These are phyloP conservation scores for Coracias cyanogaster DNA, from an alignment of 2,797 vertebrate species.

Conservation along the genomic window DNA sequence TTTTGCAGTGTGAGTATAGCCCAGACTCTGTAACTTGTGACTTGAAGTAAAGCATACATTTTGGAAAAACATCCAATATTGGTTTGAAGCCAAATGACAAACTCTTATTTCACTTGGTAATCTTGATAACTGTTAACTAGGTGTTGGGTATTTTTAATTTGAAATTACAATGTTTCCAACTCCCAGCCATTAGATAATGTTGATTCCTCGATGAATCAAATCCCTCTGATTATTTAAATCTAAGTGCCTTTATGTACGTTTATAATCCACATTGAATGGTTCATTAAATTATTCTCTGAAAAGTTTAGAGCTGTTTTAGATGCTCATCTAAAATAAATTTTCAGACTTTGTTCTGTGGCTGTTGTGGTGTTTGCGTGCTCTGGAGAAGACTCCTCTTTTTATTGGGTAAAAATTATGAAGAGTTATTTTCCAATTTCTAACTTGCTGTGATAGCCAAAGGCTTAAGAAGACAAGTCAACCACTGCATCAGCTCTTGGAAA, in stretches of 20 bases:
- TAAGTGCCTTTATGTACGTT: not conserved
- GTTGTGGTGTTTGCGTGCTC: not conserved
- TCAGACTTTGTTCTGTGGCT: not conserved
- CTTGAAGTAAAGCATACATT: not conserved
- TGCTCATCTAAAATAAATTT: not conserved
- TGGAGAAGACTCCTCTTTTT: not conserved
- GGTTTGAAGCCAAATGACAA: not conserved
- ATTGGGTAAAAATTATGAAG: not conserved
- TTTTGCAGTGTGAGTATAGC: not conserved
- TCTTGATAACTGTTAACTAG: not conserved
- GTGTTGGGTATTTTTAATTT: not conserved
- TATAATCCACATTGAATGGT: not conserved
- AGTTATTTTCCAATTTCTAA: conserved; percentile 45
- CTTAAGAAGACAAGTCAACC: conserved; percentile 47
- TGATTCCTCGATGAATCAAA: not conserved
- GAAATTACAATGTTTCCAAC: not conserved
- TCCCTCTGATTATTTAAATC: conserved; percentile 11
- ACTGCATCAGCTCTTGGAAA: conserved; percentile 48
- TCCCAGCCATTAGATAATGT: not conserved
- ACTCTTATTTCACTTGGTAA: not conserved
- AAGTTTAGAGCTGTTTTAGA: not conserved
- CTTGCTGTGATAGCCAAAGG: conserved; percentile 30
- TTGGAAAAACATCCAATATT: not conserved
- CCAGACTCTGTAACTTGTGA: not conserved
- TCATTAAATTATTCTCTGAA: conserved; percentile 2